Evolutionary conservation across 2,888 invertebrate species (phyloP), one percentile per base, ranked within the genome.

Genomic region (Poecilus cupreus): DNA sequence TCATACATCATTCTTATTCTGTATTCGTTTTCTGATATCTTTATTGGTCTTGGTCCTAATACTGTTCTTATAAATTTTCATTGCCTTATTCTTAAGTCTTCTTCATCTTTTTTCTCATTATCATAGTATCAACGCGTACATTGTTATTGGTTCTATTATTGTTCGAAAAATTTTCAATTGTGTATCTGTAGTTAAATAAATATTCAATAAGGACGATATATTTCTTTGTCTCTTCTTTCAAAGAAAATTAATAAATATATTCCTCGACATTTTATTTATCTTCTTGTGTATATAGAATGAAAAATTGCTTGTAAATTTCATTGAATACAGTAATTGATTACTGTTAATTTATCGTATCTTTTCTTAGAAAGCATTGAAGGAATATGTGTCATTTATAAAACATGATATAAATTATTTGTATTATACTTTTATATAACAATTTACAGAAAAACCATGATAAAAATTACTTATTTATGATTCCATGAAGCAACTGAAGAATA

Each of bases 241-340:
- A 54, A 18, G 22, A 18, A 54, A 18, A 54, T 54, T 20, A 54
- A 54, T 54, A 54, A n/a, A n/a, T n/a, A n/a, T n/a, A 54, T 54
- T 54, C 22, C 18, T 18, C 22, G 54, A 54, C 51, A 54, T 46
- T 46, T 11, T 46, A 46, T n/a, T 20, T 20, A 54, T 54, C 51
- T 16, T 20, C 10, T n/a, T n/a, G 10, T 11, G 18, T 54, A 18
- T 18, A 20, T 54, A 10, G 10, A 54, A 54, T 54, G 22, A 54
- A 18, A 3, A 20, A 54, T 54, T 5, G 10, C 18, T 54, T 18
- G 18, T 54, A 54, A 54, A n/a, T n/a, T n/a, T n/a, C n/a, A n/a
- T n/a, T n/a, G n/a, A n/a, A n/a, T n/a, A n/a, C 22, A 18, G 11
- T 54, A 20, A 54, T 54, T 22, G 18, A 51, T 51, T 51, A 51